phyloP scores from a whole-genome alignment of 1,140 invertebrate species.

The Drosophila trapezifrons region DNA sequence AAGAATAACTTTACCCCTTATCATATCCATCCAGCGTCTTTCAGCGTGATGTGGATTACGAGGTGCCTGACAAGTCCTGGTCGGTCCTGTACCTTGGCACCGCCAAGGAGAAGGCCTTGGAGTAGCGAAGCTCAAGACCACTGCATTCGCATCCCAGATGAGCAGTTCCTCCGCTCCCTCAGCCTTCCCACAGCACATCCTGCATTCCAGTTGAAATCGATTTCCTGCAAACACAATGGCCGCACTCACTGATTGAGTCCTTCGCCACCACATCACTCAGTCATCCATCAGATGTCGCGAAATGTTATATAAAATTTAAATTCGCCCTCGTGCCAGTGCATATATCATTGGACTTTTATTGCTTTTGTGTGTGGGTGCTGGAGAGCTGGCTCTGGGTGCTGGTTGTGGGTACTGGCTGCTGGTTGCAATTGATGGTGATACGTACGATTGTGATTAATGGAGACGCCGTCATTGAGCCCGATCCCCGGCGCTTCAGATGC shows the following conservation, averaged over 20 bases:
- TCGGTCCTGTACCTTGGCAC: slow-evolving; percentile 69
- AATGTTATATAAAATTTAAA: slow-evolving; percentile 60
- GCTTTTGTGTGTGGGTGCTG: slow-evolving; percentile 39
- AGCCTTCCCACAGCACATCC: neutral
- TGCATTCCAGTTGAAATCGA: slow-evolving; percentile 10
- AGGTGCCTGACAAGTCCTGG: slow-evolving; percentile 77
- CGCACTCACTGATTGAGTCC: slow-evolving; percentile 56
- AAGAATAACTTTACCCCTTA: neutral
- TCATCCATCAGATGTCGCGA: slow-evolving; percentile 38
- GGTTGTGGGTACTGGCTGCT: slow-evolving; percentile 21
- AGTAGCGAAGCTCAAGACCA: slow-evolving; percentile 15
- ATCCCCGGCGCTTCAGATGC: slow-evolving; percentile 58
- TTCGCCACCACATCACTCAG: slow-evolving; percentile 22
- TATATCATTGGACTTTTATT: slow-evolving; percentile 26
- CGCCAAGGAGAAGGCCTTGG: slow-evolving; percentile 34
- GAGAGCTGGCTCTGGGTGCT: slow-evolving; percentile 40
- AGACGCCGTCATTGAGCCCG: slow-evolving; percentile 70
- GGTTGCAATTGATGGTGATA: slow-evolving; percentile 63
- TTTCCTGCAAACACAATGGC: slow-evolving; percentile 35
- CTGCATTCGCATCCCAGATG: neutral
- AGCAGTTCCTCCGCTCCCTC: neutral
- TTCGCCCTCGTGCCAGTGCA: slow-evolving; percentile 61
- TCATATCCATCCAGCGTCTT: neutral
- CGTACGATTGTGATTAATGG: slow-evolving; percentile 77
- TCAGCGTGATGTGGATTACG: slow-evolving; percentile 31